Conservation (phyloP, 2,888 invertebrate genomes). For the Acanthoscelides obtectus region DNA sequence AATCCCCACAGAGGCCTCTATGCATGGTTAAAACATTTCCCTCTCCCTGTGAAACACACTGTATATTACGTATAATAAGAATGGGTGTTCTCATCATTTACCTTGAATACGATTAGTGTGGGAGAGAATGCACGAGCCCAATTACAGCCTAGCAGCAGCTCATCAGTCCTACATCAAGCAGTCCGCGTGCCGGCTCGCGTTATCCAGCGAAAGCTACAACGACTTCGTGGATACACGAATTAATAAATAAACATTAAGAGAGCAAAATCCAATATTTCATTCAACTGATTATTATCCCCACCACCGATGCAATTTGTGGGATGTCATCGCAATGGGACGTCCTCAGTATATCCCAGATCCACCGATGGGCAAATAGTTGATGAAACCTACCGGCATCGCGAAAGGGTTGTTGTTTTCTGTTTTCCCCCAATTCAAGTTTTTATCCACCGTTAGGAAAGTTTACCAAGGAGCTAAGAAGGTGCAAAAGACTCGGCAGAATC, state of each 20-base stretch:
- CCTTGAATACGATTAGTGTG: not conserved
- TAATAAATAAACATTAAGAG: conserved; percentile 16
- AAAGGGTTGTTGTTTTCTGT: conserved; percentile 24
- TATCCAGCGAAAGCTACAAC: not conserved
- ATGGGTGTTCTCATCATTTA: not conserved
- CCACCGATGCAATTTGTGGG: not conserved
- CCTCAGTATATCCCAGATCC: conserved; percentile 8
- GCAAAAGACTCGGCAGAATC: not conserved
- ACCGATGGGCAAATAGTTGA: conserved; percentile 22
- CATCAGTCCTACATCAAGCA: not conserved
- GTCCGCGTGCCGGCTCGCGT: not conserved
- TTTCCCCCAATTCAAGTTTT: conserved; percentile 29
- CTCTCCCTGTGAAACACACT: too few relatives aligned
- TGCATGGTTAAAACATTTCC: too few relatives aligned
- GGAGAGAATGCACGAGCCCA: not conserved
- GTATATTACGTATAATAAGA: not conserved
- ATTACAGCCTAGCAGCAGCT: not conserved
- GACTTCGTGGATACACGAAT: conserved; percentile 3
- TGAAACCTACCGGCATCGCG: conserved; percentile 20
- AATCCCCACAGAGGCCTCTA: not conserved
- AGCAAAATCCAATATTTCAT: conserved; percentile 19
- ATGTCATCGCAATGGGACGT: conserved; percentile 1
- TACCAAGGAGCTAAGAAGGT: conserved; percentile 6
- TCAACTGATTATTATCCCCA: conserved; percentile 14
- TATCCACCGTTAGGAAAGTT: conserved; percentile 17